Percentiles rank a stretch among this genome's conserved stretches.
Conservation (phyloP, 2,113 vertebrate genomes). For the Deroptyus accipitrinus region DNA sequence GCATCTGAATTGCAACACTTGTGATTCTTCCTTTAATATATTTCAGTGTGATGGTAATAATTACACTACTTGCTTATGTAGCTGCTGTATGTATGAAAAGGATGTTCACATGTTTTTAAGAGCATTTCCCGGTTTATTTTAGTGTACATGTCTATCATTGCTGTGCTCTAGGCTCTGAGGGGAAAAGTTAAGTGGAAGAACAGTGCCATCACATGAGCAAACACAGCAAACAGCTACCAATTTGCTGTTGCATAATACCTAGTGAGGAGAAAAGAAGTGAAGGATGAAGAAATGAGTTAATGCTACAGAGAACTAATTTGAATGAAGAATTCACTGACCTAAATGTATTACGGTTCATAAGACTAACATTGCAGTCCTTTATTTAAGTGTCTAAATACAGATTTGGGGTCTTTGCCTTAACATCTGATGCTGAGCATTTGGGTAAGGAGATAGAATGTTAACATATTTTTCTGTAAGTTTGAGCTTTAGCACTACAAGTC, state of each 20-base stretch:
- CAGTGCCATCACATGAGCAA: background rate
- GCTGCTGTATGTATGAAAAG: background rate
- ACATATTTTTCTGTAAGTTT: background rate
- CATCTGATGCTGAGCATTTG: background rate
- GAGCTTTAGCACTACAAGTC: background rate
- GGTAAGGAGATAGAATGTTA: background rate
- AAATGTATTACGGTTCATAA: background rate
- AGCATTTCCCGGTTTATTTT: background rate
- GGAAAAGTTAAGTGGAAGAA: background rate
- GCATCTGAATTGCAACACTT: background rate
- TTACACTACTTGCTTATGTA: background rate
- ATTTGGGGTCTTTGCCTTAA: background rate
- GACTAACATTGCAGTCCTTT: background rate
- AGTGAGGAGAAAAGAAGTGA: background rate
- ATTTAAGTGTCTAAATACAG: background rate
- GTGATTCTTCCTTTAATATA: background rate
- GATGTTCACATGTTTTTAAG: background rate
- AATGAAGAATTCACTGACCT: constrained; percentile 16
- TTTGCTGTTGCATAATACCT: background rate
- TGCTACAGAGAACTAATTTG: background rate
- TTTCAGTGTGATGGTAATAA: background rate
- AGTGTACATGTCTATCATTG: background rate
- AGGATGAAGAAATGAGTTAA: constrained; percentile 18
- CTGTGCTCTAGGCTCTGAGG: background rate
- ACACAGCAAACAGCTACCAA: background rate